Evolutionary conservation across 2,888 invertebrate genomes (phyloP).

Genomic region (Microplitis deprimator): DNA sequence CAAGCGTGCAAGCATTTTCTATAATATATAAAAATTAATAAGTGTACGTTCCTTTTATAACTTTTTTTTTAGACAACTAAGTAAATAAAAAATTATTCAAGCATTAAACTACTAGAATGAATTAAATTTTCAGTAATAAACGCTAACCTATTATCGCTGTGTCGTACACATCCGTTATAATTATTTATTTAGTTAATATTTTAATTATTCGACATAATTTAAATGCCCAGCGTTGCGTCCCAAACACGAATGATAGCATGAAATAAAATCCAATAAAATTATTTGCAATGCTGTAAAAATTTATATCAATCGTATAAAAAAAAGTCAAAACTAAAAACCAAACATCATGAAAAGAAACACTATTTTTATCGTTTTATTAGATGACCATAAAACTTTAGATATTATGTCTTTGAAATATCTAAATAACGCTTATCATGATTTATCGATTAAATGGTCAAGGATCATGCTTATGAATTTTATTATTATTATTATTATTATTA

Average conservation of each 20-base stretch:
- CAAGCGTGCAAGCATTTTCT: neutral
- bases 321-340: neutral
- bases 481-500: neutral
- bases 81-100: too few species aligned
- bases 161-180: constrained; percentile 45
- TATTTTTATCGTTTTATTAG: neutral
- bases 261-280: constrained; percentile 68
- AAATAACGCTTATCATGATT: neutral
- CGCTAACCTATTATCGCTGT: constrained; percentile 70
- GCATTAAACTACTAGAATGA: too few species aligned
- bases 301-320: neutral
- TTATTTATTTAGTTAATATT: neutral
- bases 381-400: too few species aligned
- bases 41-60: neutral
- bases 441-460: neutral
- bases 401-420: too few species aligned
- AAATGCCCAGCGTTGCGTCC: constrained; percentile 68
- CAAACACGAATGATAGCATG: constrained; percentile 69
- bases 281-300: constrained; percentile 44
- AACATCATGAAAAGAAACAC: neutral
- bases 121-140: neutral
- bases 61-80: neutral
- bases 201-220: constrained; percentile 46
- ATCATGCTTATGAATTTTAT: constrained; percentile 13
- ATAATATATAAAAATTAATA: neutral